Percentiles rank a stretch among this genome's conserved stretches.
Conservation (phyloP, 2,797 vertebrate species). For the Onychomys arenicola region DNA sequence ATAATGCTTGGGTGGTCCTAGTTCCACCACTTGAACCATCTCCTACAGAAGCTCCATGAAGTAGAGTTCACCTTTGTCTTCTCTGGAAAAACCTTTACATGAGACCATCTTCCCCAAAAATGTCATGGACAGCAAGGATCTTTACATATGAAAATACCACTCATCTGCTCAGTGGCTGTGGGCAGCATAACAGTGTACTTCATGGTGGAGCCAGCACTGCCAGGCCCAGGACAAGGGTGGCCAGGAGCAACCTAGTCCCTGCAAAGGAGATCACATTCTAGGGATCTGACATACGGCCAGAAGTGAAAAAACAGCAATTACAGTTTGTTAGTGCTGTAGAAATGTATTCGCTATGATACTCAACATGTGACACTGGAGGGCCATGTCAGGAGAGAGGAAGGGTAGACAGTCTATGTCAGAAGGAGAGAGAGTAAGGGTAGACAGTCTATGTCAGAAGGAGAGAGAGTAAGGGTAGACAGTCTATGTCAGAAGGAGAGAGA, state of each 20-base stretch:
- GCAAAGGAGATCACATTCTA: not conserved
- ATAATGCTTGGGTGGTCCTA: not conserved
- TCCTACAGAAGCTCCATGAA: constrained; percentile 3
- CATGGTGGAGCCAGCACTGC: not conserved
- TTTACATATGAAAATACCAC: not conserved
- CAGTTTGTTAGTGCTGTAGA: not conserved
- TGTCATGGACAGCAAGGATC: not conserved
- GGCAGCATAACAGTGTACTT: not conserved
- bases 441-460: too few relatives aligned
- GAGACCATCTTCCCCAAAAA: not conserved
- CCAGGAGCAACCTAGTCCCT: not conserved
- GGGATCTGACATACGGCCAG: not conserved
- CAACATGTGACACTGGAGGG: not conserved
- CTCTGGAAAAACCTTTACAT: not conserved
- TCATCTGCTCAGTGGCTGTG: not conserved
- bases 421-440: too few relatives aligned
- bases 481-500: too few relatives aligned
- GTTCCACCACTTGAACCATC: not conserved
- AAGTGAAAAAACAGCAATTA: not conserved
- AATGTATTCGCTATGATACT: not conserved
- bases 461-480: too few relatives aligned
- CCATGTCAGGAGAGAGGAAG: not conserved
- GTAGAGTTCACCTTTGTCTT: not conserved
- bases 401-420: not conserved
- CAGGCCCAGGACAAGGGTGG: not conserved